Base-by-base conservation (phyloP, 1,140 invertebrate genomes). In the Drosophila arawakana region DNA sequence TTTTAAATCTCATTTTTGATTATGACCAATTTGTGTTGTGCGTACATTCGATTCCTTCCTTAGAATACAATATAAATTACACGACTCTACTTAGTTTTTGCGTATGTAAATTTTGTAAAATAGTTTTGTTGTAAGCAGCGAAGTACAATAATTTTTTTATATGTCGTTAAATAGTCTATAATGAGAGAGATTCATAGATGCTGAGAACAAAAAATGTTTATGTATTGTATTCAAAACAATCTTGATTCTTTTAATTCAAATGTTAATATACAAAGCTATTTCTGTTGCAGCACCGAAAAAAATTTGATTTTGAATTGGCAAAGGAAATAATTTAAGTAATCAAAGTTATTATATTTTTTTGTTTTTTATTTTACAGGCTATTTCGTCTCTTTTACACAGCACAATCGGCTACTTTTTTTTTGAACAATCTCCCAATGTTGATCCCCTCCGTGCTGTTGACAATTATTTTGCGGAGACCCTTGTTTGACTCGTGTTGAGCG, bases 91-190 rank as follows among this genome's bases (percentile, higher is more conserved):
- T 81, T 68, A 73, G 67, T 85, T 78, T 62, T 76, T 88, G 80
- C 82, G 60, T 76, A 76, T 76, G 73, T 76, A 76, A 86, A 88
- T 88, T 83, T 85, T 88, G 84, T 88, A 88, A 88, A 88, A 88
- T 88, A 88, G 84, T 88, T 30, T 88, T 88, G 84, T 88, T 88
- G 84, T 88, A 88, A 88, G 84, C 84, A 88, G 84, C 84, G 84
- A 88, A 88, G 84, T 88, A 88, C 84, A 88, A 88, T 88, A 88
- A 88, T 82, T 89, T 88, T 82, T 78, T 78, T 80, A 89, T 73
- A 59, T 76, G 66, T 84, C 77, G 68, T 76, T 77, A 71, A 79
- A 83, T 80, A 78, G 79, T 71, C 77, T 80, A 74, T 61, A 86
- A 78, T 80, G 67, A 80, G 78, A 69, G 69, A 80, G 74, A 79